phyloP scores from a whole-genome alignment of 1,140 invertebrate species.

The Eupristina koningsbergeri region DNA sequence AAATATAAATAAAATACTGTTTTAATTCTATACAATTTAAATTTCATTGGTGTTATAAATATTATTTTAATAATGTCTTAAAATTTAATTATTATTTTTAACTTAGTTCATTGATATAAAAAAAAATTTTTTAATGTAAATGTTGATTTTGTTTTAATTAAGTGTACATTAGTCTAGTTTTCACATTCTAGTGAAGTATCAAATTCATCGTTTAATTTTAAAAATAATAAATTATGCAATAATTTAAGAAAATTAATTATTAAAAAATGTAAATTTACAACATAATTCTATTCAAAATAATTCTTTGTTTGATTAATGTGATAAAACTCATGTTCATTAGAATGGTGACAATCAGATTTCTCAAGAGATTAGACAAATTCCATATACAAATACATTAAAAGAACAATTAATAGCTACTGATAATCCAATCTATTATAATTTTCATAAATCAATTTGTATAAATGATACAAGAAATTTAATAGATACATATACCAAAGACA shows the following conservation, averaged over 20 bases:
- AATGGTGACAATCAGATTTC: neutral
- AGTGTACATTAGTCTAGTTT: slow-evolving; percentile 51
- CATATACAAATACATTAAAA: neutral
- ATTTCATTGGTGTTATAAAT: too few species aligned
- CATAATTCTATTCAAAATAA: neutral
- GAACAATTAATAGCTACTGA: neutral
- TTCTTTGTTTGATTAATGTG: neutral
- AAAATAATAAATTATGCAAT: neutral
- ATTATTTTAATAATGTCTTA: too few species aligned
- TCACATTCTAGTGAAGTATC: slow-evolving; percentile 31
- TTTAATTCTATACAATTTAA: too few species aligned
- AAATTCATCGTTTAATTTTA: neutral
- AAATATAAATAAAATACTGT: neutral
- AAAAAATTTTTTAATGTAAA: neutral
- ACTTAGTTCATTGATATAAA: too few species aligned
- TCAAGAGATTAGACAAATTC: slow-evolving; percentile 20
- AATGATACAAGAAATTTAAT: neutral
- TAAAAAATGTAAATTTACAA: neutral
- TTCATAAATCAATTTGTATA: neutral
- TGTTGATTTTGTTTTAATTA: neutral
- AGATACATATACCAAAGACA: slow-evolving; percentile 34
- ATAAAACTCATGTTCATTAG: neutral
- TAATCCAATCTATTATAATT: neutral
- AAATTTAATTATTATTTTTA: too few species aligned
- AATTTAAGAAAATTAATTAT: neutral